A percentile compares a stretch with the other conserved stretches of the same genome.
These are phyloP conservation scores for Thryonomys swinderianus DNA, from an alignment of 2,113 vertebrate genomes.

Conservation along the genomic window DNA sequence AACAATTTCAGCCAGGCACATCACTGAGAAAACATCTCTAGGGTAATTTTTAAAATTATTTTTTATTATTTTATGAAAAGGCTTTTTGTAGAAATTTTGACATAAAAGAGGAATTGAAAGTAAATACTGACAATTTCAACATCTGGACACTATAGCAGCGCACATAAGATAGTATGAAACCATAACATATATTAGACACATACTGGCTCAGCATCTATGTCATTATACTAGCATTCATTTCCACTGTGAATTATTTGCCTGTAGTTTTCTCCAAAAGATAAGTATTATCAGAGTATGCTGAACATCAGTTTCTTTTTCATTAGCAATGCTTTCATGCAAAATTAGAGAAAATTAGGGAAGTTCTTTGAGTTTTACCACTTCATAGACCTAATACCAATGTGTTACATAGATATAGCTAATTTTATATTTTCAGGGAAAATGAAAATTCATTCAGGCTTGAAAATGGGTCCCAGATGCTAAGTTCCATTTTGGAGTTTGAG, in stretches of 20 bases:
- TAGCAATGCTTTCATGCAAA: not conserved
- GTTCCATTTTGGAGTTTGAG: not conserved
- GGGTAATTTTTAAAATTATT: too few species aligned
- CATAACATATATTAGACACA: not conserved
- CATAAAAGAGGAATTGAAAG: constrained; percentile 13
- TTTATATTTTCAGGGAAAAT: constrained; percentile 40
- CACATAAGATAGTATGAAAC: not conserved
- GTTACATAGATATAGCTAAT: not conserved
- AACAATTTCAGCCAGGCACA: not conserved
- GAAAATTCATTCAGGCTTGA: constrained; percentile 12
- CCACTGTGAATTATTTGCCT: not conserved
- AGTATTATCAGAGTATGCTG: not conserved
- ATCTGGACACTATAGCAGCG: not conserved
- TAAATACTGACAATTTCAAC: not conserved
- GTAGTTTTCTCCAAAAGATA: constrained; percentile 5
- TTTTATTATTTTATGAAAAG: not conserved
- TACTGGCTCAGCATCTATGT: not conserved
- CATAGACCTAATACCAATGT: not conserved
- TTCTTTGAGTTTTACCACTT: not conserved
- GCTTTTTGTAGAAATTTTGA: constrained; percentile 13
- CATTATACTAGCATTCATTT: not conserved
- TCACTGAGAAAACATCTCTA: constrained; percentile 53
- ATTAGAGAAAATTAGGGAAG: constrained; percentile 33
- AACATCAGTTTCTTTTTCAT: not conserved
- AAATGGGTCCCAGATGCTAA: not conserved